Conservation (phyloP, 2,888 invertebrate genomes). For the Beris chalybata region DNA sequence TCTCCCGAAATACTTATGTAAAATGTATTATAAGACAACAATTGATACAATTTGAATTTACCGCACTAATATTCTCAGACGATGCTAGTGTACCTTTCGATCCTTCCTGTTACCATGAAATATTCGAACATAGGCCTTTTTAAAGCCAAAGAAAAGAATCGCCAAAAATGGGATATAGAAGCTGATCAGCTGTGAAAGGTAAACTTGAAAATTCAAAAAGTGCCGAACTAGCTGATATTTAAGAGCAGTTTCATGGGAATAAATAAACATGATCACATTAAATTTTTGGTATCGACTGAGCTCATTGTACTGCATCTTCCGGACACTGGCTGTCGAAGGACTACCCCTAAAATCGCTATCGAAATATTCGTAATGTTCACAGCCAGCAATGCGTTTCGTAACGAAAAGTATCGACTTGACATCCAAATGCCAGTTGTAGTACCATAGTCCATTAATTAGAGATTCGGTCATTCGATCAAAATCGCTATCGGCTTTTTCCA, state of each 20-base stretch:
- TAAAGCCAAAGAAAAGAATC: slow-evolving; percentile 33
- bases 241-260: slow-evolving; percentile 55
- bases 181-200: neutral
- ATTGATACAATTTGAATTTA: too few relatives aligned
- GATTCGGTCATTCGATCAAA: slow-evolving; percentile 68
- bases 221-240: slow-evolving; percentile 60
- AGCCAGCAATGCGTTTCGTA: slow-evolving; percentile 61
- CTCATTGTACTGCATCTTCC: slow-evolving; percentile 56
- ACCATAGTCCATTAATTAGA: slow-evolving; percentile 70
- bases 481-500: slow-evolving; percentile 63
- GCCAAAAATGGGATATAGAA: slow-evolving; percentile 35
- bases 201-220: slow-evolving; percentile 60
- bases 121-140: slow-evolving; percentile 31
- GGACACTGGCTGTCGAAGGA: slow-evolving; percentile 41
- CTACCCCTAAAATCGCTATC: slow-evolving; percentile 45
- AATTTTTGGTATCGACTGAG: slow-evolving; percentile 57
- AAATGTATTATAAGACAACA: too few relatives aligned
- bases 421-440: slow-evolving; percentile 65
- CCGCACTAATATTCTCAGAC: too few relatives aligned
- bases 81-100: too few relatives aligned
- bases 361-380: slow-evolving; percentile 61
- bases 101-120: neutral
- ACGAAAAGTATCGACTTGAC: slow-evolving; percentile 62
- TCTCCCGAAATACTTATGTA: too few relatives aligned
- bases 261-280: slow-evolving; percentile 48